Percentiles rank a stretch among this genome's conserved stretches.
Conservation (phyloP, 2,797 vertebrate species). For the Anguilla megastoma region DNA sequence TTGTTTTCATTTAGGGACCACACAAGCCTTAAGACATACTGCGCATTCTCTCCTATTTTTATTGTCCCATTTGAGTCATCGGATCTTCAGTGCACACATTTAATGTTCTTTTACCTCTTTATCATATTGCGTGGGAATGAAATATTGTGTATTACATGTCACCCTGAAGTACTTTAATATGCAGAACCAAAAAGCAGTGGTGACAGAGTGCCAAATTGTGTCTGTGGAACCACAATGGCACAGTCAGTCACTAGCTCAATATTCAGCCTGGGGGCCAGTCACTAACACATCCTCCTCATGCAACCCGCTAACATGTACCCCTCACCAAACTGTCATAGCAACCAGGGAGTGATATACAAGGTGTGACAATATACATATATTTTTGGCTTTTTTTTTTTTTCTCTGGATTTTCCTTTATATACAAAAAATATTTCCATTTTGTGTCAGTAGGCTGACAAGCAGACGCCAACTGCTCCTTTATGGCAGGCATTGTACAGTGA, state of each 20-base stretch:
- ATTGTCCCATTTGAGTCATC: not conserved
- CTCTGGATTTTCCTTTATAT: not conserved
- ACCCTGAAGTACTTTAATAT: not conserved
- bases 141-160: not conserved
- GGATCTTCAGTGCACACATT: not conserved
- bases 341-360: conserved; percentile 28
- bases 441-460: not conserved
- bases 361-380: conserved; percentile 2
- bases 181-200: not conserved
- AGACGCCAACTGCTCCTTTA: not conserved
- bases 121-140: not conserved
- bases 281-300: not conserved
- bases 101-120: not conserved
- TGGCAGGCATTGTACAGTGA: not conserved
- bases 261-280: conserved; percentile 12
- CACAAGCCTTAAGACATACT: not conserved
- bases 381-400: not conserved
- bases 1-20: not conserved
- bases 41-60: not conserved
- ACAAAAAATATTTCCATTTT: not conserved
- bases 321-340: not conserved
- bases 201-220: conserved; percentile 6
- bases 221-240: not conserved
- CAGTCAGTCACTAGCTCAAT: not conserved
- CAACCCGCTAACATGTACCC: not conserved